Conservation (phyloP, 2,888 invertebrate genomes). For the Biston stratarius region DNA sequence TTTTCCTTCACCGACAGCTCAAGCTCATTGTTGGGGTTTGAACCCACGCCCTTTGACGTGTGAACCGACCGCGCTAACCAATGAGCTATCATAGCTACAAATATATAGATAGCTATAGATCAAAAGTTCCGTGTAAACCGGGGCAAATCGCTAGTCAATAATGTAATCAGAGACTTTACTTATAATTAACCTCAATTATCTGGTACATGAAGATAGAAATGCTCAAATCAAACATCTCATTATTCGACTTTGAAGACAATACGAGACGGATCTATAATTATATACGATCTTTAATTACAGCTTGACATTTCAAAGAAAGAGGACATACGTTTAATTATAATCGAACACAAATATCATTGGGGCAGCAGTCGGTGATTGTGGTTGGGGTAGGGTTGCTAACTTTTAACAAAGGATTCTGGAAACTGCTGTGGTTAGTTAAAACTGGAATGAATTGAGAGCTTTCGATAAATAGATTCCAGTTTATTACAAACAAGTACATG, state of each 20-base stretch:
- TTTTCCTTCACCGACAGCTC: too few relatives aligned
- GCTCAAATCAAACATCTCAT: constrained; percentile 27
- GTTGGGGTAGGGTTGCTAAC: constrained; percentile 57
- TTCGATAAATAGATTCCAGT: background rate
- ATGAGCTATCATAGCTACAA: too few relatives aligned
- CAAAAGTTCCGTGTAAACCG: too few relatives aligned
- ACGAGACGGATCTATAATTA: constrained; percentile 61
- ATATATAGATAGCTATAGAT: too few relatives aligned
- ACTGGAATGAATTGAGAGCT: constrained; percentile 4
- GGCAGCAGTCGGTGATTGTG: constrained; percentile 76
- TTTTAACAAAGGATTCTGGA: constrained; percentile 40
- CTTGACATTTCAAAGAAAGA: constrained; percentile 85
- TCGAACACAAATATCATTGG: constrained; percentile 85
- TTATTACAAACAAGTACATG: background rate
- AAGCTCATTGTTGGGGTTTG: too few relatives aligned
- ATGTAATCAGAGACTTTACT: background rate
- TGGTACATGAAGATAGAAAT: constrained; percentile 6
- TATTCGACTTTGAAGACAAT: constrained; percentile 44
- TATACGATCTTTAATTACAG: constrained; percentile 76
- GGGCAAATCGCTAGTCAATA: too few relatives aligned
- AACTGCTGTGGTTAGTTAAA: constrained; percentile 34
- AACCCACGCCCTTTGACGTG: too few relatives aligned
- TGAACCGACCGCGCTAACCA: too few relatives aligned
- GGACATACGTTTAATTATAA: constrained; percentile 83
- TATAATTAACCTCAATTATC: constrained; percentile 4